A percentile compares a stretch with the other conserved stretches of the same genome.
phyloP scores from a whole-genome alignment of 2,797 vertebrate genomes.

The Amphiprion clarkii region DNA sequence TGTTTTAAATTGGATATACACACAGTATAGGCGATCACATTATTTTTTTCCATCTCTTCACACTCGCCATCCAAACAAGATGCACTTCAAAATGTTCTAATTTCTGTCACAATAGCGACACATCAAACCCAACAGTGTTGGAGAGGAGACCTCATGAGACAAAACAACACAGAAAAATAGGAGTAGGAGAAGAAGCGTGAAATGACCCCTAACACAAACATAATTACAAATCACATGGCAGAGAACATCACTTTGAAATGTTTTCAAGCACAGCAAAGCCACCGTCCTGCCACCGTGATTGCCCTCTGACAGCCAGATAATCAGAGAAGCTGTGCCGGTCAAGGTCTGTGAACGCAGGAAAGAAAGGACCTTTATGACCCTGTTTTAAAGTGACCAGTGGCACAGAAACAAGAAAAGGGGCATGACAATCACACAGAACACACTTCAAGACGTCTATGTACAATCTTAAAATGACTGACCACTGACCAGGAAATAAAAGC shows the following conservation, averaged over 20 bases:
- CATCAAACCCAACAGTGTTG: background rate
- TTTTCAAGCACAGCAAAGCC: background rate
- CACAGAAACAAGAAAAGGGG: constrained; percentile 37
- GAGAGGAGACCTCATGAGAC: constrained; percentile 11
- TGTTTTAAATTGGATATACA: background rate
- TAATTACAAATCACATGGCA: constrained; percentile 7
- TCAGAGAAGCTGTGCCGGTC: background rate
- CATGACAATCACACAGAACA: constrained; percentile 22
- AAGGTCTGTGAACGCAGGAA: constrained; percentile 34
- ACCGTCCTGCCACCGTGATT: too few relatives aligned
- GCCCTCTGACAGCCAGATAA: background rate
- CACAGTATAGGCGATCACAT: background rate
- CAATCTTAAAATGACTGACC: constrained; percentile 50
- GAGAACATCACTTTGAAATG: background rate
- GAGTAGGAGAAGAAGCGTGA: constrained; percentile 26
- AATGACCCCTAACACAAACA: constrained; percentile 3
- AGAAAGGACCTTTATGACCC: constrained; percentile 2
- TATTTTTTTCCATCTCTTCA: background rate
- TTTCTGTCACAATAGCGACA: background rate
- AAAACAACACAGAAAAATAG: background rate
- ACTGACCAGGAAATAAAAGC: constrained; percentile 46
- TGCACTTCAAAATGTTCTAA: too few relatives aligned
- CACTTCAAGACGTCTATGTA: constrained; percentile 49
- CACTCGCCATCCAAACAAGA: background rate
- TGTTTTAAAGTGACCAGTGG: constrained; percentile 14